Evolutionary conservation across 2,113 vertebrate genomes (phyloP).

Genomic region (Gila orcuttii): DNA sequence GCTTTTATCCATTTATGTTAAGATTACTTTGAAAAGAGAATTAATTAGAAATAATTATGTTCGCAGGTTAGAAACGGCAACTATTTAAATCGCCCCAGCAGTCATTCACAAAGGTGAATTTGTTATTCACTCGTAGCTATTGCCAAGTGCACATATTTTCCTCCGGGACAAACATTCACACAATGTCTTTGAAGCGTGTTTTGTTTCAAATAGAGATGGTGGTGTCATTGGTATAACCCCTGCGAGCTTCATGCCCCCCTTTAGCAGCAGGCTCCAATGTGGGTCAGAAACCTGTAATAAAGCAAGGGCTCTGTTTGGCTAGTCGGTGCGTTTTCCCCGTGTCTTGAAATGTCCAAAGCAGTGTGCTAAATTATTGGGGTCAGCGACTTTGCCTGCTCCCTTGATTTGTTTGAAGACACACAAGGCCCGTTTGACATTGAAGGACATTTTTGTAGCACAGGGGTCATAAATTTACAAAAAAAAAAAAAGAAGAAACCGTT

Average conservation of each 20-base stretch:
- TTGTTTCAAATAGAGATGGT: slow-evolving; percentile 65
- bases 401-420: slow-evolving; percentile 80
- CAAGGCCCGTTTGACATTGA: slow-evolving; percentile 76
- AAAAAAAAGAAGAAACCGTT: slow-evolving; percentile 39
- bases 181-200: slow-evolving; percentile 59
- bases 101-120: slow-evolving; percentile 10
- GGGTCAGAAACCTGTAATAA: slow-evolving; percentile 83
- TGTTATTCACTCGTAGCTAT: background rate
- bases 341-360: slow-evolving; percentile 74
- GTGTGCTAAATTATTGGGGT: slow-evolving; percentile 83
- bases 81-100: background rate
- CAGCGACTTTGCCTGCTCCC: slow-evolving; percentile 76
- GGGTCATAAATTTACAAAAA: slow-evolving; percentile 70
- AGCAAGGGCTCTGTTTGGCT: slow-evolving; percentile 71
- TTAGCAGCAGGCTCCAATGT: slow-evolving; percentile 70
- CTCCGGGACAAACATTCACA: slow-evolving; percentile 24
- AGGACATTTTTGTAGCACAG: slow-evolving; percentile 76
- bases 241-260: slow-evolving; percentile 67
- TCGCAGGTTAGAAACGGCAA: background rate
- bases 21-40: slow-evolving; percentile 4
- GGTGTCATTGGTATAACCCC: slow-evolving; percentile 78
- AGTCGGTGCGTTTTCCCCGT: slow-evolving; percentile 73
- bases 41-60: background rate
- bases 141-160: slow-evolving; percentile 39
- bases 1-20: background rate